These are phyloP conservation scores for Orchesellides sinensis DNA, from an alignment of 2,888 invertebrate species.

Conservation along the genomic window DNA sequence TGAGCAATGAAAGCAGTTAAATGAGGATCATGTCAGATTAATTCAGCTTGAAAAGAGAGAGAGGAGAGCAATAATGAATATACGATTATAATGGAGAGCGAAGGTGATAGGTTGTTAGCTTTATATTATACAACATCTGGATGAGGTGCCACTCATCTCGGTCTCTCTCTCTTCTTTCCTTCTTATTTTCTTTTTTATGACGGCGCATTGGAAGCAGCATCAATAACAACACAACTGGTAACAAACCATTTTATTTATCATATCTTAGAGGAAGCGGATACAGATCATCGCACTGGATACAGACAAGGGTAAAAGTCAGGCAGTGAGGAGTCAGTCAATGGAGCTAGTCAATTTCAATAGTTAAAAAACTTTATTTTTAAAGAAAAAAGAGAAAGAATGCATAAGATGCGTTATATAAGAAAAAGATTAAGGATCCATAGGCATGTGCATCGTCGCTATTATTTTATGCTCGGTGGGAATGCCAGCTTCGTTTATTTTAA, in stretches of 20 bases:
- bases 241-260: slow-evolving; percentile 52
- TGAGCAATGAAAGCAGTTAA: slow-evolving; percentile 41
- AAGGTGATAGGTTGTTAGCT: slow-evolving; percentile 66
- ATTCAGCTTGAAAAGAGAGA: slow-evolving; percentile 50
- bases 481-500: slow-evolving; percentile 58
- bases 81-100: slow-evolving; percentile 40
- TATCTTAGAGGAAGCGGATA: slow-evolving; percentile 63
- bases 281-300: slow-evolving; percentile 48
- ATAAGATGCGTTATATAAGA: not conserved
- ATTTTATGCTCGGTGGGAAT: slow-evolving; percentile 61
- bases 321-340: slow-evolving; percentile 54
- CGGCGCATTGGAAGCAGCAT: slow-evolving; percentile 37
- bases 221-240: slow-evolving; percentile 18
- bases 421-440: slow-evolving; percentile 19
- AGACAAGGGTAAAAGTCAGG: slow-evolving; percentile 50
- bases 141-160: slow-evolving; percentile 50
- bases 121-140: slow-evolving; percentile 65
- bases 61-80: slow-evolving; percentile 45
- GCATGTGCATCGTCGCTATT: slow-evolving; percentile 36
- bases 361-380: not conserved
- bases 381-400: slow-evolving; percentile 18
- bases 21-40: slow-evolving; percentile 67
- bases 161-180: slow-evolving; percentile 22
- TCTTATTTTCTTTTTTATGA: slow-evolving; percentile 36
- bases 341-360: slow-evolving; percentile 23